Evolutionary conservation across 1,140 invertebrate species (phyloP), one percentile per base, ranked within the genome.

Genomic region (Zaprionus gabonicus): DNA sequence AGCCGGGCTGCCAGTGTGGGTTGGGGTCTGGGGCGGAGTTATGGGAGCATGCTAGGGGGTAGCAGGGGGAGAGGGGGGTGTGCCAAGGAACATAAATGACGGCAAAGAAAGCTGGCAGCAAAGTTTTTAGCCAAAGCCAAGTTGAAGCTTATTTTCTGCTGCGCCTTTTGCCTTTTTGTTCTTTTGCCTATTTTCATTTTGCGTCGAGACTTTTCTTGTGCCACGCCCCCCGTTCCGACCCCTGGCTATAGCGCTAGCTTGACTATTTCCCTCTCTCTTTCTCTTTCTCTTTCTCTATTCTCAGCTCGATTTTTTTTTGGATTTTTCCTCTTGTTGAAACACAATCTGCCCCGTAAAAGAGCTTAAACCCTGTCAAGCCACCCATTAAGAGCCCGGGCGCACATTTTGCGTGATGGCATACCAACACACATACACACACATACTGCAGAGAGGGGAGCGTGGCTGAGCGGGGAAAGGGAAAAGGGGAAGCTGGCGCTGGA

Each of bases 331-430:
- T 79, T 76, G 76, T 66, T 82, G 86, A 86, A 86, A 90, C 82
- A 91, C 86, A 90, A 90, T 90, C 86, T 90, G 86, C 82, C 71
- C 85, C 82, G 82, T 90, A 82, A 90, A 90, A 86, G 85, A 90
- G 86, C 86, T 90, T 90, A 90, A 90, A 91, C 86, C 88, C 88
- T 84, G 88, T 87, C 88, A 91, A 80, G 88, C 88, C 88, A 91
- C 83, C 88, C 88, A 91, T 91, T 91, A 91, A 82, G 81, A 91
- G 88, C 66, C 76, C 76, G 76, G 78, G 76, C 81, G 77, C 76
- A 84, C 88, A 88, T 87, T 87, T 88, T 87, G 84, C 84, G 84
- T 87, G 84, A 81, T 87, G 81, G 84, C 85, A 90, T 90, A 85
- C 84, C 81, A 56, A 76, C 70, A 77, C 75, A 77, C 70, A 71